Percentiles rank a stretch among this genome's conserved stretches.
Evolutionary conservation across 2,888 invertebrate species (phyloP).

Genomic region (Aporophyla nigra): DNA sequence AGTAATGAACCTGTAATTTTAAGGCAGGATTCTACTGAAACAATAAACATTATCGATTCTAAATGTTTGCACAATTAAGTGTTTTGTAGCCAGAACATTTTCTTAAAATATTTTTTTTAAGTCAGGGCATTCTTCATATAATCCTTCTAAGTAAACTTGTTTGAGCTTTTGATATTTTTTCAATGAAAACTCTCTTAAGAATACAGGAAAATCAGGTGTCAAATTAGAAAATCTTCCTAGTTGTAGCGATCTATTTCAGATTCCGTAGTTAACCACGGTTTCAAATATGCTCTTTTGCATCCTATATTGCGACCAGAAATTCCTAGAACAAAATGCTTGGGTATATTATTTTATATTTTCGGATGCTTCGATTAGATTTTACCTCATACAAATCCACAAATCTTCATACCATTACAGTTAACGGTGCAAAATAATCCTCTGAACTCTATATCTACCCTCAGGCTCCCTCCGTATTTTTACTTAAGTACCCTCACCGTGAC

Average conservation of each 20-base stretch:
- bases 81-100: too few species aligned
- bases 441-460: slow-evolving; percentile 23
- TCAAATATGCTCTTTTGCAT: not conserved
- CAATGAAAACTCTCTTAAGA: not conserved
- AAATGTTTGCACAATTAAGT: not conserved
- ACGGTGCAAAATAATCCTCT: slow-evolving; percentile 43
- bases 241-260: not conserved
- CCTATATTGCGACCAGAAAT: too few species aligned
- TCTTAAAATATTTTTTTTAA: too few species aligned
- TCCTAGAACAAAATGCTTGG: not conserved
- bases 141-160: too few species aligned
- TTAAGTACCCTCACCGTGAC: slow-evolving; percentile 12
- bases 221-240: not conserved
- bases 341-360: too few species aligned
- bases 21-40: not conserved
- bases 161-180: not conserved
- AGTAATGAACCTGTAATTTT: not conserved
- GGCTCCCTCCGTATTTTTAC: slow-evolving; percentile 56
- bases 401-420: slow-evolving; percentile 12
- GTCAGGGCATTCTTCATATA: too few species aligned
- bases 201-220: not conserved
- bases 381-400: not conserved
- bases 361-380: not conserved
- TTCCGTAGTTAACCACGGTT: not conserved
- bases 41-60: not conserved